These are phyloP conservation scores for Sturnus vulgaris DNA, from an alignment of 2,113 vertebrate genomes.

Conservation along the genomic window DNA sequence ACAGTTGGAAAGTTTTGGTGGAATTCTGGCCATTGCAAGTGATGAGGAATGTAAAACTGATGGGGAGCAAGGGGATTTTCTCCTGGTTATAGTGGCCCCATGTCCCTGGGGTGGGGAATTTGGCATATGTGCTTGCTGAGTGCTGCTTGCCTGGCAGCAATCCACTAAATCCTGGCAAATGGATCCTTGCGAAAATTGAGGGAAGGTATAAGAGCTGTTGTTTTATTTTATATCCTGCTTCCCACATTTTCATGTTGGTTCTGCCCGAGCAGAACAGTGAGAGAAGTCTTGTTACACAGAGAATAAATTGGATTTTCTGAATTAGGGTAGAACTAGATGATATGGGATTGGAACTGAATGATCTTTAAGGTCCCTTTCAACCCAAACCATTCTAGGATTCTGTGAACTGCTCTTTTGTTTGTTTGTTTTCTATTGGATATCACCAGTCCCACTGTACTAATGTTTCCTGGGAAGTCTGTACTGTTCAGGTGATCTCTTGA, in stretches of 20 bases:
- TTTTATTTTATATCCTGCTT: neutral
- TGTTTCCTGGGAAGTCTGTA: neutral
- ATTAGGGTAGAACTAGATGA: neutral
- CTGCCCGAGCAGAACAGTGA: neutral
- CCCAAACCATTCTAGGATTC: neutral
- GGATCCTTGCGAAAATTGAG: neutral
- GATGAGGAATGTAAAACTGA: neutral
- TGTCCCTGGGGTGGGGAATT: rapidly evolving
- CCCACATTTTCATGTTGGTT: neutral
- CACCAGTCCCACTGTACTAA: neutral
- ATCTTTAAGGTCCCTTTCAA: neutral
- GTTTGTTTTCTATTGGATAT: neutral
- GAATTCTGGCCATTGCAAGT: neutral
- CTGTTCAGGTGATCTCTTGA: neutral
- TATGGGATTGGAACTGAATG: neutral
- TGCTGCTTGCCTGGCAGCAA: neutral
- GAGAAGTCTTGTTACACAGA: neutral
- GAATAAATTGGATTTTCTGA: neutral
- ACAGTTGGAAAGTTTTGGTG: neutral
- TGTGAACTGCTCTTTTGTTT: neutral
- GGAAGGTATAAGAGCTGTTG: neutral
- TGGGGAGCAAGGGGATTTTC: neutral
- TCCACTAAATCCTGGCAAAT: neutral
- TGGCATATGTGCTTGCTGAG: neutral
- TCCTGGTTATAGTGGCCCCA: rapidly evolving